A percentile compares a stretch with the other conserved stretches of the same genome.
phyloP scores from a whole-genome alignment of 2,113 vertebrate genomes.

The Eidolon helvum region DNA sequence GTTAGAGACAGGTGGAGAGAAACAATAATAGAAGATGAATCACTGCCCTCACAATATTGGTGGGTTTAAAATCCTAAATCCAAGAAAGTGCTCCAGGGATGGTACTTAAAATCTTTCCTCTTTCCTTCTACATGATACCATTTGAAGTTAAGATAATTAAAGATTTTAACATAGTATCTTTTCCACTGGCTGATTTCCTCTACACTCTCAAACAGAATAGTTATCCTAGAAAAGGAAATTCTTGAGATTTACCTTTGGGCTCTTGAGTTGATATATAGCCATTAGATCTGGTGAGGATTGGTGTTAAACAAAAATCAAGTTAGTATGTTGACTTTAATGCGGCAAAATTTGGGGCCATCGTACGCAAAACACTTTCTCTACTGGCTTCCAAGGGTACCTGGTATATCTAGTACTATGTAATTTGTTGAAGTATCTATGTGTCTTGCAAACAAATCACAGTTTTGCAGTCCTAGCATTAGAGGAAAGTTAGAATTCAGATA shows the following conservation, averaged over 20 bases:
- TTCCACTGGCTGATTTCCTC: not conserved
- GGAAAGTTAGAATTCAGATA: not conserved
- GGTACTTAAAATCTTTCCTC: not conserved
- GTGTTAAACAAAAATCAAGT: not conserved
- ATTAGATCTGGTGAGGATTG: not conserved
- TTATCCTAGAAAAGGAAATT: not conserved
- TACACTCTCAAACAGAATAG: not conserved
- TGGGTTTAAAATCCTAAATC: not conserved
- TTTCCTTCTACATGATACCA: not conserved
- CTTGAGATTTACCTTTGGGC: not conserved
- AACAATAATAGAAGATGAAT: not conserved
- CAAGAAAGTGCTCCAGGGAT: accelerated
- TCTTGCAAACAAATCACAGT: not conserved
- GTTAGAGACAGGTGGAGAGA: not conserved
- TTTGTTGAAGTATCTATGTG: not conserved
- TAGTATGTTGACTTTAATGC: not conserved
- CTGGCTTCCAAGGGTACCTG: not conserved
- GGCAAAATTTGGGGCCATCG: not conserved
- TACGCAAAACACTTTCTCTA: not conserved
- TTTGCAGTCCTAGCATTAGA: not conserved
- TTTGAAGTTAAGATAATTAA: not conserved
- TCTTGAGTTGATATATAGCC: not conserved
- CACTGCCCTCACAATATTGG: not conserved
- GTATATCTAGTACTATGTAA: not conserved
- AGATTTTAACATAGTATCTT: not conserved